Evolutionary conservation across 2,888 invertebrate species (phyloP).

Genomic region (Camponotus fellah): DNA sequence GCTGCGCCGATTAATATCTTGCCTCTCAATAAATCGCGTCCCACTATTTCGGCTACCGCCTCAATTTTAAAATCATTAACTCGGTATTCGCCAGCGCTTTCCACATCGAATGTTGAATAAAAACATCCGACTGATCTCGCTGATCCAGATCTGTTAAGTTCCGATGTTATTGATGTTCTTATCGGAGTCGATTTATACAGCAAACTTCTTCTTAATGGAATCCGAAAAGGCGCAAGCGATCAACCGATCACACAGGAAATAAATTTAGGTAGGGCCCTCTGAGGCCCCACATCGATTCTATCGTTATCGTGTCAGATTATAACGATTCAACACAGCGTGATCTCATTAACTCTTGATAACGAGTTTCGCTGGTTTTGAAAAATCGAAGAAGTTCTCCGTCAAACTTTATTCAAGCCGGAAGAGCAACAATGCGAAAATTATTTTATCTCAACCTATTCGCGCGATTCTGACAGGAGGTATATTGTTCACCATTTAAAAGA

Average conservation of each 20-base stretch:
- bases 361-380: neutral
- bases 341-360: neutral
- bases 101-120: no score
- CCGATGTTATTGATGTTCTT: neutral
- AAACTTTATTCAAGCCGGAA: neutral
- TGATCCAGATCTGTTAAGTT: neutral
- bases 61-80: neutral
- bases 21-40: neutral
- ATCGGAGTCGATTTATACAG: neutral
- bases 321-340: no score
- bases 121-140: no score
- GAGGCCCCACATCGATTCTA: neutral
- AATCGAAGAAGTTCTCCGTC: no score
- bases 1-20: neutral
- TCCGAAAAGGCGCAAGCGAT: neutral
- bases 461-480: neutral
- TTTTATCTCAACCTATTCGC: neutral
- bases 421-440: neutral
- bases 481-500: neutral
- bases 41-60: neutral
- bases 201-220: neutral
- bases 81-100: neutral
- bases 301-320: no score
- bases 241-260: slow-evolving; percentile 1
- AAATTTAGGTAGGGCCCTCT: neutral